phyloP scores from a whole-genome alignment of 2,113 vertebrate species.

The Micronycteris hirsuta region DNA sequence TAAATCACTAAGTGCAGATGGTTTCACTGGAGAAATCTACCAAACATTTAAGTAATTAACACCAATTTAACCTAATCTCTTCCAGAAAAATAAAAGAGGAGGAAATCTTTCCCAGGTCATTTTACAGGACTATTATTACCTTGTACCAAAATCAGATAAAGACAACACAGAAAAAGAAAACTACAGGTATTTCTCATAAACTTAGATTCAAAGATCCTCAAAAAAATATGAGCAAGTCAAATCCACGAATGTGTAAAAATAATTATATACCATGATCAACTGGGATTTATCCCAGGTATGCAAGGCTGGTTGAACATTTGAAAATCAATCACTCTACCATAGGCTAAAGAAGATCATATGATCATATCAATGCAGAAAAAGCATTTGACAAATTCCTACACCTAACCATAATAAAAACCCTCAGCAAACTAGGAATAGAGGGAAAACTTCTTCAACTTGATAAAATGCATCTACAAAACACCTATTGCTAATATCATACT shows the following conservation, averaged over 20 bases:
- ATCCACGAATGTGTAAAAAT: neutral
- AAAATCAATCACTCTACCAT: neutral
- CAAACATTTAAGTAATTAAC: constrained; percentile 15
- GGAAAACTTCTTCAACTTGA: neutral
- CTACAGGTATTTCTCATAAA: neutral
- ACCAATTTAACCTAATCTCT: neutral
- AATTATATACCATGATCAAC: neutral
- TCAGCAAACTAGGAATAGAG: neutral
- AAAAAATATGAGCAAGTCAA: neutral
- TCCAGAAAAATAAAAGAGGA: neutral
- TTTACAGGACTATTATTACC: neutral
- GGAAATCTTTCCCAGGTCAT: neutral
- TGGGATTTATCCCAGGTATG: neutral
- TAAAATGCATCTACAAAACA: neutral
- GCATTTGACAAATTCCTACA: neutral
- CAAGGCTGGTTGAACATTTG: neutral
- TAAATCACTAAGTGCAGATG: neutral
- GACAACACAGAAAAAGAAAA: neutral
- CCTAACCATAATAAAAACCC: neutral
- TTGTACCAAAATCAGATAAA: neutral
- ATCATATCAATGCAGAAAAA: neutral
- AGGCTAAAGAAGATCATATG: neutral
- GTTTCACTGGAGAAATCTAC: constrained; percentile 5
- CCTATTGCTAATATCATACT: neutral
- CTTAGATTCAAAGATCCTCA: neutral